Percentiles rank a stretch among this genome's conserved stretches.
These are phyloP conservation scores for Hemibagrus guttatus DNA, from an alignment of 2,797 vertebrate genomes.

Conservation along the genomic window DNA sequence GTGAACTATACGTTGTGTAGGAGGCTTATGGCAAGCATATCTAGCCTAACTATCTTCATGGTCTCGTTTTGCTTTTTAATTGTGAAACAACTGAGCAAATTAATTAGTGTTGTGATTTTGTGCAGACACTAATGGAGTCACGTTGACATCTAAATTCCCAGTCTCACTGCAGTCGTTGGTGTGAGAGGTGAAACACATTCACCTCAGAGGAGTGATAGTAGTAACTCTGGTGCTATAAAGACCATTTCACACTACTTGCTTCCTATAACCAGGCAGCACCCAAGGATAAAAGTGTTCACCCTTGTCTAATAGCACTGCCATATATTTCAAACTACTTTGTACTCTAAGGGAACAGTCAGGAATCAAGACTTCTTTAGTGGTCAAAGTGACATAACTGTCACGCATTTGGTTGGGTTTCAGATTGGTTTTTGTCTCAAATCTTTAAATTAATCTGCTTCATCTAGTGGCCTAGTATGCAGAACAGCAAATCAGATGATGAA, in stretches of 20 bases:
- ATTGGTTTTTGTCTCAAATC: slow-evolving; percentile 5
- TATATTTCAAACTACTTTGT: slow-evolving; percentile 23
- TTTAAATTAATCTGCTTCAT: background rate
- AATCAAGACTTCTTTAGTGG: slow-evolving; percentile 17
- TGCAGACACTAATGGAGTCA: slow-evolving; percentile 26
- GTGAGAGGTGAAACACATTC: slow-evolving; percentile 23
- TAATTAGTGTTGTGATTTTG: slow-evolving; percentile 20
- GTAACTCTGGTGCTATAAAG: slow-evolving; percentile 47
- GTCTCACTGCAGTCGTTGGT: slow-evolving; percentile 6
- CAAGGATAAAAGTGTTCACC: slow-evolving; percentile 46
- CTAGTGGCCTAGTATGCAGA: background rate
- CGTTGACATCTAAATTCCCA: background rate
- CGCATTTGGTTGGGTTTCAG: slow-evolving; percentile 17
- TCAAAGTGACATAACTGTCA: slow-evolving; percentile 17
- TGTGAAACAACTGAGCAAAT: slow-evolving; percentile 11
- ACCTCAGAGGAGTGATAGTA: slow-evolving; percentile 37
- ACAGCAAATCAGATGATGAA: slow-evolving; percentile 6
- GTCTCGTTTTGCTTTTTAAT: background rate
- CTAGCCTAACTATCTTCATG: background rate
- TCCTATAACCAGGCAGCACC: slow-evolving; percentile 44
- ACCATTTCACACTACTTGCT: slow-evolving; percentile 52
- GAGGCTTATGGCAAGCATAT: background rate
- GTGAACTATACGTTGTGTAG: slow-evolving; percentile 24
- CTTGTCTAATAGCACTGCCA: slow-evolving; percentile 29
- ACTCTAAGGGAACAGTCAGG: background rate